Conservation (phyloP, 1,140 invertebrate species). For the Drosophila oshimai region DNA sequence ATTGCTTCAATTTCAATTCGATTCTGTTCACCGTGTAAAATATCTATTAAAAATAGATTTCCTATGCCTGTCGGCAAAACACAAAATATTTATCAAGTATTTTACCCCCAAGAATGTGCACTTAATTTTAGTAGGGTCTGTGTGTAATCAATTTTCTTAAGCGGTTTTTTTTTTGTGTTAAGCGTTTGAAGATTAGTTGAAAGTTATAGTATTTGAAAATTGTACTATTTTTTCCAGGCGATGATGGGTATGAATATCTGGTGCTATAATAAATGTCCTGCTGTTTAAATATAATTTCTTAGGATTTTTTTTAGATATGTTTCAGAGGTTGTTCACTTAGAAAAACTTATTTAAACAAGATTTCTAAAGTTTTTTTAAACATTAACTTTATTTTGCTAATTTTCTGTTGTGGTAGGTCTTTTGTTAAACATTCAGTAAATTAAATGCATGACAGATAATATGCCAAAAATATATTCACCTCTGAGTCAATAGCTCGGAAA, state of each 20-base stretch:
- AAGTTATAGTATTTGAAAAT: not conserved
- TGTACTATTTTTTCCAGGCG: not conserved
- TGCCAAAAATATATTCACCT: conserved; percentile 49
- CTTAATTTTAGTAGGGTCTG: conserved; percentile 14
- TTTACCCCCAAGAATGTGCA: conserved; percentile 10
- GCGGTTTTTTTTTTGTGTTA: not conserved
- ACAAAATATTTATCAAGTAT: conserved; percentile 26
- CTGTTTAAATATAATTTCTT: not conserved
- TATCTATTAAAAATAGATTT: conserved; percentile 54
- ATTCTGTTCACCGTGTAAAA: conserved; percentile 41
- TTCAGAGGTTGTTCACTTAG: too few species aligned
- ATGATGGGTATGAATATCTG: not conserved
- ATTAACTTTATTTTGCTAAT: not conserved
- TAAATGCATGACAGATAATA: not conserved
- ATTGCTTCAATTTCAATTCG: conserved; percentile 45
- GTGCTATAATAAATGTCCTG: not conserved
- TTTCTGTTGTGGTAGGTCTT: conserved; percentile 15
- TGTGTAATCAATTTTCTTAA: conserved; percentile 15
- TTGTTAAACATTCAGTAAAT: not conserved
- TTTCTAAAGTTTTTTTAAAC: not conserved
- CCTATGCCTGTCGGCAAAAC: conserved; percentile 8
- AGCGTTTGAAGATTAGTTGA: not conserved
- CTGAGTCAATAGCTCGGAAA: conserved; percentile 33
- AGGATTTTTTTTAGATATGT: not conserved
- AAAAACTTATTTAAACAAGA: too few species aligned